Percentiles rank a stretch among this genome's conserved stretches.
Conservation (phyloP, 1,140 invertebrate species). For the Limonius californicus region DNA sequence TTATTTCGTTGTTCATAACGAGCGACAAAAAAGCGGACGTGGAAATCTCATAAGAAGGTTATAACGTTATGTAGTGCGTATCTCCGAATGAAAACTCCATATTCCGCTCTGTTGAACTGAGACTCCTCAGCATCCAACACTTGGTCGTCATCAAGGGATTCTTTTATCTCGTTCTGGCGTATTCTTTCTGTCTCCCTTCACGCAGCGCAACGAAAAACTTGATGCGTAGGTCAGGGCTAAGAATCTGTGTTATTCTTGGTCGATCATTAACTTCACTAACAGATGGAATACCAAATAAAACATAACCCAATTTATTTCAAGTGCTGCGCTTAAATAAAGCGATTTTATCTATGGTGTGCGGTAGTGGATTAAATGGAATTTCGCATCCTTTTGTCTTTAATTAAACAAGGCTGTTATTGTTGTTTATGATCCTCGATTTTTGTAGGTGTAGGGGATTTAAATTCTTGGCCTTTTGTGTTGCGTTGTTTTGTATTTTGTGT, state of each 20-base stretch:
- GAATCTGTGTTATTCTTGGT: constrained; percentile 32
- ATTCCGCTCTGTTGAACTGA: constrained; percentile 24
- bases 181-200: constrained; percentile 27
- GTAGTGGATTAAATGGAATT: neutral
- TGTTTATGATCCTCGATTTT: neutral
- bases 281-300: constrained; percentile 15
- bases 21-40: too few species aligned
- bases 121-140: constrained; percentile 23
- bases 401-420: neutral
- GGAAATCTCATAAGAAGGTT: neutral
- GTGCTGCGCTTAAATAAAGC: neutral
- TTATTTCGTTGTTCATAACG: too few species aligned
- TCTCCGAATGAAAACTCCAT: constrained; percentile 1
- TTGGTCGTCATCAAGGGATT: constrained; percentile 32
- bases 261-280: constrained; percentile 13
- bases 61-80: neutral
- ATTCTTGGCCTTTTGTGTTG: neutral
- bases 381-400: neutral
- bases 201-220: constrained; percentile 30
- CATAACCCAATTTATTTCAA: constrained; percentile 37
- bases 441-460: neutral
- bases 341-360: neutral
- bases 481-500: too few species aligned
- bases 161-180: constrained; percentile 27
- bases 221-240: constrained; percentile 33